Evolutionary conservation across 2,797 vertebrate genomes (phyloP).

Genomic region (Cetoscarus ocellatus): DNA sequence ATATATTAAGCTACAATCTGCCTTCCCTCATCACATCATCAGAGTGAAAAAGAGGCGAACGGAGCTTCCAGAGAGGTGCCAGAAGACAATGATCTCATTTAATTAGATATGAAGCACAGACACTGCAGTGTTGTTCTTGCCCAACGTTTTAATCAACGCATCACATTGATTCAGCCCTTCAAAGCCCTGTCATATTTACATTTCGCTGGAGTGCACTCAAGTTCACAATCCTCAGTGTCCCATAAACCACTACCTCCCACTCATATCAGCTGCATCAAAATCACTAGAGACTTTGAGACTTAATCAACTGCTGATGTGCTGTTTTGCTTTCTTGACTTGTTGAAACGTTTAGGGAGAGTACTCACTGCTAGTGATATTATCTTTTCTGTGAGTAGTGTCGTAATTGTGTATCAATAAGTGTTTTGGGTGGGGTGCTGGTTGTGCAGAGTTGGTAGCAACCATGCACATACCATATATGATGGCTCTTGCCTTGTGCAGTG

Average conservation of each 20-base stretch:
- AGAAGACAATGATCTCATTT: constrained; percentile 82
- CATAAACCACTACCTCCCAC: neutral
- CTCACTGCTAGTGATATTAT: neutral
- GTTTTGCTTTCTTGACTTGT: constrained; percentile 26
- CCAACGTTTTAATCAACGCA: constrained; percentile 78
- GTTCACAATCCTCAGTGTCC: constrained; percentile 41
- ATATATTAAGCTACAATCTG: constrained; percentile 52
- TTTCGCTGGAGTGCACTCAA: constrained; percentile 51
- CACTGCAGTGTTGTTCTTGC: constrained; percentile 68
- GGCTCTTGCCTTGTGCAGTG: no score
- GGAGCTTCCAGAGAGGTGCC: constrained; percentile 75
- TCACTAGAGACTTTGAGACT: constrained; percentile 9
- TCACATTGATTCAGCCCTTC: constrained; percentile 71
- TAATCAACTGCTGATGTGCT: constrained; percentile 34
- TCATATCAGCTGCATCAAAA: constrained; percentile 22
- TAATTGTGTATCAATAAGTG: no score
- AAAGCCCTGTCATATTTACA: constrained; percentile 73
- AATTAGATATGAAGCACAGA: constrained; percentile 75
- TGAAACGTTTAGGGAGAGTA: neutral
- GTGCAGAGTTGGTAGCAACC: no score
- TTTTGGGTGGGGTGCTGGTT: no score
- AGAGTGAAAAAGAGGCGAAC: constrained; percentile 65
- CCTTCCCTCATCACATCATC: constrained; percentile 52
- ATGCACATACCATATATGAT: no score
- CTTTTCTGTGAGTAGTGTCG: no score